phyloP scores from a whole-genome alignment of 2,113 vertebrate genomes.

The Phalacrocorax pelagicus region DNA sequence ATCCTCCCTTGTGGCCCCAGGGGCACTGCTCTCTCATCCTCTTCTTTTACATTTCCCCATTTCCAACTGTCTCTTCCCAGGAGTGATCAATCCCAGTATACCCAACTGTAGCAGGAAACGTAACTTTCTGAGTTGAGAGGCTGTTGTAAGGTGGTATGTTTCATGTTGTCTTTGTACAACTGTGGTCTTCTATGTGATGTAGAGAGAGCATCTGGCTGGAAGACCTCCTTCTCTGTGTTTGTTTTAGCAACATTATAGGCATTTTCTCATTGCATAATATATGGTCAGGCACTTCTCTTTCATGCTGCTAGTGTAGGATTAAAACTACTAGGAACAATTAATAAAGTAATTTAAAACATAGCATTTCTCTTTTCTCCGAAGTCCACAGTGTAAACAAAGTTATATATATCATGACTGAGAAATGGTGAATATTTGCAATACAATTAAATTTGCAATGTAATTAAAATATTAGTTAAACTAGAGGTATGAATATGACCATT shows the following conservation, averaged over 20 bases:
- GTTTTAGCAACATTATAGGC: not conserved
- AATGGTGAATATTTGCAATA: not conserved
- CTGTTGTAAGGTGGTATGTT: fast-evolving
- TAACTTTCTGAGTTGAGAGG: not conserved
- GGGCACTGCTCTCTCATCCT: not conserved
- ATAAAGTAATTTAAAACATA: not conserved
- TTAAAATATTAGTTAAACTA: not conserved
- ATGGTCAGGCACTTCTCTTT: fast-evolving
- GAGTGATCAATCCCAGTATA: fast-evolving
- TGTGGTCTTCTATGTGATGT: not conserved
- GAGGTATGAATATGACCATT: not conserved
- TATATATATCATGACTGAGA: not conserved
- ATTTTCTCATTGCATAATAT: not conserved
- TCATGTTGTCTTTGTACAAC: not conserved
- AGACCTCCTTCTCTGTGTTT: not conserved
- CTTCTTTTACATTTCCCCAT: not conserved
- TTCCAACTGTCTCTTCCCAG: not conserved
- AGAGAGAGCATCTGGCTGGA: not conserved
- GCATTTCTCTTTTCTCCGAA: not conserved
- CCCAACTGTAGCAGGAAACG: not conserved
- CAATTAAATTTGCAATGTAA: not conserved
- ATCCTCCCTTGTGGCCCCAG: not conserved
- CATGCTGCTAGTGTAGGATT: not conserved
- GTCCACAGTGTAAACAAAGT: not conserved
- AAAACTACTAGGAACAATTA: not conserved